phyloP scores from a whole-genome alignment of 2,113 vertebrate species.

The Ellobius talpinus region DNA sequence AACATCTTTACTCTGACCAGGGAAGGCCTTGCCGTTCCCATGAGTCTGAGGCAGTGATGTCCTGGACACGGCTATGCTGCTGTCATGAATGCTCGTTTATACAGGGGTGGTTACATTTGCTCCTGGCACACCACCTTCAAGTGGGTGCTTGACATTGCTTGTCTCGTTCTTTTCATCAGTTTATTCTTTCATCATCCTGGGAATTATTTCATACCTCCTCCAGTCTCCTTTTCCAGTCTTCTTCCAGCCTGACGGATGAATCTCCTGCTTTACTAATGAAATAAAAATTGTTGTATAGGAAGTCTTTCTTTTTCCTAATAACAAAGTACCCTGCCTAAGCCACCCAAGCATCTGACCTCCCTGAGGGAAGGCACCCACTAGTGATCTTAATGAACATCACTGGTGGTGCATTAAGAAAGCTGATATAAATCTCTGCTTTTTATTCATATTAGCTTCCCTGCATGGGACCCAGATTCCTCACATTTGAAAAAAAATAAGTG shows the following conservation, averaged over 20 bases:
- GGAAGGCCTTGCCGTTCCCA: not conserved
- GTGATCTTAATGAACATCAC: not conserved
- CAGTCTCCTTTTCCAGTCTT: not conserved
- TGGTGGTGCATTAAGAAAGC: not conserved
- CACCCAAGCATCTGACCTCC: not conserved
- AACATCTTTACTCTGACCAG: too few relatives aligned
- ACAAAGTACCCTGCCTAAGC: not conserved
- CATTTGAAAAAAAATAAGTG: not conserved
- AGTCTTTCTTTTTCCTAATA: not conserved
- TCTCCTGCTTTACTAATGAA: not conserved
- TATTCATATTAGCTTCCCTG: not conserved
- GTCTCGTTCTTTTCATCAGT: not conserved
- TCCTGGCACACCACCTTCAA: not conserved
- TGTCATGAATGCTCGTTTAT: not conserved
- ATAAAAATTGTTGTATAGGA: not conserved
- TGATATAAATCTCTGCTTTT: not conserved
- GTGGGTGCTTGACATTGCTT: not conserved
- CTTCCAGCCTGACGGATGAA: not conserved
- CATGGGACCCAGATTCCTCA: not conserved
- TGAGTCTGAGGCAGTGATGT: not conserved
- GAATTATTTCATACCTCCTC: not conserved
- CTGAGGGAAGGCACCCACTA: not conserved
- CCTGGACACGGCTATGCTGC: not conserved
- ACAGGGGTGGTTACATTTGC: not conserved
- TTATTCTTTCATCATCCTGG: not conserved